Conservation (phyloP, 2,888 invertebrate genomes). For the Mythimna pallens region DNA sequence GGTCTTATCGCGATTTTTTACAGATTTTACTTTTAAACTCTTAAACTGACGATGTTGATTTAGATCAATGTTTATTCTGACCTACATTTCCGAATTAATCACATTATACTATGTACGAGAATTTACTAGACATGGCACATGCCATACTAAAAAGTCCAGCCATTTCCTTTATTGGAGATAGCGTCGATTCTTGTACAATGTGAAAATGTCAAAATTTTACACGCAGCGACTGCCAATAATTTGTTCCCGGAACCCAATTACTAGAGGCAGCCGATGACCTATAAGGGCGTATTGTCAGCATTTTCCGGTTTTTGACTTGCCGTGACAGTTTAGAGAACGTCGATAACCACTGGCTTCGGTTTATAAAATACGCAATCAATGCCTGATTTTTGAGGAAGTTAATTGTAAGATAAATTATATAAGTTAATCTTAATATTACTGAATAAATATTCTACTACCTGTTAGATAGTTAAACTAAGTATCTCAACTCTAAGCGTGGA, state of each 20-base stretch:
- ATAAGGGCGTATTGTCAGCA: conserved; percentile 12
- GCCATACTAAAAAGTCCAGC: neutral
- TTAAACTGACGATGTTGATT: neutral
- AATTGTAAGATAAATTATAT: neutral
- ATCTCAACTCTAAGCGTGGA: neutral
- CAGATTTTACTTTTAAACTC: no score
- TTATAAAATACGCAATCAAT: neutral
- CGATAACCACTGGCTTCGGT: neutral
- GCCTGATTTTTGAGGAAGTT: neutral
- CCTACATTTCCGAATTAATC: no score
- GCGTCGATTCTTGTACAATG: conserved; percentile 5
- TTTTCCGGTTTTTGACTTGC: neutral
- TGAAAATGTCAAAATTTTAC: conserved; percentile 20
- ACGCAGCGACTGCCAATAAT: conserved; percentile 10
- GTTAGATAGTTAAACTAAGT: no score
- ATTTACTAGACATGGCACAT: neutral
- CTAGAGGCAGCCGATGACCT: neutral
- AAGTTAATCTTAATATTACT: no score
- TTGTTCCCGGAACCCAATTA: conserved; percentile 32
- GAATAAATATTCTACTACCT: no score
- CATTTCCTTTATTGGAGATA: neutral
- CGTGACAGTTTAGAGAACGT: neutral
- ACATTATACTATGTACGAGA: neutral
- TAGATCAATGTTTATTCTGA: no score
- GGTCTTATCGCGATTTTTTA: no score